Conservation (phyloP, 2,888 invertebrate genomes). For the Mesorhabditis sp. region DNA sequence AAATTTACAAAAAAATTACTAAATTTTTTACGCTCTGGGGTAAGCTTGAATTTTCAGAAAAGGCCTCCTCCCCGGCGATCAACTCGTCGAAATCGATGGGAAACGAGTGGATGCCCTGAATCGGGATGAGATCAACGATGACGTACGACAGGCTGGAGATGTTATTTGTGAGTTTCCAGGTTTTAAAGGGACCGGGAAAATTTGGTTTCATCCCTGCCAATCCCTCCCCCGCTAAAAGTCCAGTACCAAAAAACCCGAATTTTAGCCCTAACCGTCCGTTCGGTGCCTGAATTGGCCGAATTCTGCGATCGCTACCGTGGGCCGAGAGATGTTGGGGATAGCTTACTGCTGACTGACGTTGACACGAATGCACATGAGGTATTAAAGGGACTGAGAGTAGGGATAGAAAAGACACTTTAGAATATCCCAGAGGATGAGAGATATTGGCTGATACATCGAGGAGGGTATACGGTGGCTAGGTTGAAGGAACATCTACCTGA, state of each 20-base stretch:
- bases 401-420: conserved; percentile 11
- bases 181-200: background rate
- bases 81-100: conserved; percentile 84
- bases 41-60: conserved; percentile 60
- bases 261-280: conserved; percentile 70
- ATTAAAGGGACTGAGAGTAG: background rate
- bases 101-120: conserved; percentile 79
- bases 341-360: conserved; percentile 22
- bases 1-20: background rate
- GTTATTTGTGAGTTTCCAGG: conserved; percentile 19
- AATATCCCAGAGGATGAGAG: conserved; percentile 61
- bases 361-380: conserved; percentile 23
- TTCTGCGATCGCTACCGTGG: conserved; percentile 20
- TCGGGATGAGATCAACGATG: conserved; percentile 75
- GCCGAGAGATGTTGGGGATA: conserved; percentile 21
- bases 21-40: background rate
- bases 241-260: conserved; percentile 54
- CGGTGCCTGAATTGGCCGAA: conserved; percentile 85
- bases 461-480: conserved; percentile 73
- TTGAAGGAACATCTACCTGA: conserved; percentile 51
- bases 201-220: conserved; percentile 6
- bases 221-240: conserved; percentile 1
- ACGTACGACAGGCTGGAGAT: conserved; percentile 63
- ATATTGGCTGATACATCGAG: conserved; percentile 88
- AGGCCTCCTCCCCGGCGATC: conserved; percentile 87